These are phyloP conservation scores for Solen grandis DNA, from an alignment of 1,140 invertebrate genomes.

Conservation along the genomic window DNA sequence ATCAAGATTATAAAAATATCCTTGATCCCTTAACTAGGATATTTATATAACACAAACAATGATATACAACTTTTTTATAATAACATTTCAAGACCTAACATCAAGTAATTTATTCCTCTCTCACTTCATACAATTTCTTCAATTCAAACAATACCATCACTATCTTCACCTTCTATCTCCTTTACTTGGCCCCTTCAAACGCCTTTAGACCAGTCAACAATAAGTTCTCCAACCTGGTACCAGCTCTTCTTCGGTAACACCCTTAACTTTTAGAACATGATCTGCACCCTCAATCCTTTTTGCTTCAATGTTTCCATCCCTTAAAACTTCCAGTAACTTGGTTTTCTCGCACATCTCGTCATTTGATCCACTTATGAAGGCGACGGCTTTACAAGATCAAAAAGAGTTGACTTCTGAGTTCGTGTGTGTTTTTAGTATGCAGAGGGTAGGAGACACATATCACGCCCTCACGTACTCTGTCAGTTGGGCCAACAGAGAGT, in stretches of 20 bases:
- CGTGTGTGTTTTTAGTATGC: constrained; percentile 9
- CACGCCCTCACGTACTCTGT: constrained; percentile 25
- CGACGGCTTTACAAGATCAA: constrained; percentile 16
- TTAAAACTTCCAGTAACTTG: constrained; percentile 22
- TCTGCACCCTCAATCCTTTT: constrained; percentile 35
- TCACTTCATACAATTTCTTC: too few species aligned
- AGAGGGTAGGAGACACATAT: constrained; percentile 57
- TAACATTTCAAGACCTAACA: too few species aligned
- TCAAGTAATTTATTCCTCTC: too few species aligned
- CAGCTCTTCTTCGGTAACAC: neutral
- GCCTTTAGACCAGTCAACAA: constrained; percentile 12
- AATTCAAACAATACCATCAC: too few species aligned
- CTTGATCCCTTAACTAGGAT: too few species aligned
- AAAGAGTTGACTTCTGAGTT: constrained; percentile 40
- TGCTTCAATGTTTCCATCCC: neutral
- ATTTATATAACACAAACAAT: too few species aligned
- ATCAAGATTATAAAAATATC: too few species aligned
- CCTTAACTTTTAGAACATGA: constrained; percentile 17
- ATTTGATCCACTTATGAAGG: constrained; percentile 50
- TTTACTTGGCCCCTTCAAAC: too few species aligned
- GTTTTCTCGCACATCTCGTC: constrained; percentile 46
- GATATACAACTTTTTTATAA: too few species aligned
- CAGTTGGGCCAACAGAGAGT: constrained; percentile 12
- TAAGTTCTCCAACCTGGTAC: constrained; percentile 4
- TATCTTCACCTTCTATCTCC: too few species aligned